phyloP scores from a whole-genome alignment of 53 echinoderm and acorn worm genomes.

The Pentamera pediparva region DNA sequence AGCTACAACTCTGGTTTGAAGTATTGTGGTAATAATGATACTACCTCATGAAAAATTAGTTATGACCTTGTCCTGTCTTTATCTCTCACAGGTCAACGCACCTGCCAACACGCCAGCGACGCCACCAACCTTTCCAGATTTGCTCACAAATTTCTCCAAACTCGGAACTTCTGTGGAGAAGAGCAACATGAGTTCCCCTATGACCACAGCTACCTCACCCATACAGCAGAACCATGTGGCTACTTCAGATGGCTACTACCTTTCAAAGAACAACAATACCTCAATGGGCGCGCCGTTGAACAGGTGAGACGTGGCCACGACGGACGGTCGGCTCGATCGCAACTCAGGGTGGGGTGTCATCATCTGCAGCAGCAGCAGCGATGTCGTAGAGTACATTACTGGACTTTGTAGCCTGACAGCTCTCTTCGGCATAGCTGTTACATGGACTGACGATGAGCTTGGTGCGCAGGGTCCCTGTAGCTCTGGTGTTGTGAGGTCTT shows the following conservation, averaged over 20 bases:
- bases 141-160: slow-evolving; percentile 89
- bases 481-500: no score
- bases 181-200: slow-evolving; percentile 83
- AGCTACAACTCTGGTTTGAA: neutral
- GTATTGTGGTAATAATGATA: neutral
- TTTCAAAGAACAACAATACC: slow-evolving; percentile 63
- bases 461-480: no score
- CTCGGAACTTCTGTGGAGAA: slow-evolving; percentile 69
- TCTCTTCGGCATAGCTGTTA: no score
- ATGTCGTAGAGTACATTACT: no score
- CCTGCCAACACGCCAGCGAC: slow-evolving; percentile 99
- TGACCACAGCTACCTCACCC: slow-evolving; percentile 68
- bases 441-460: no score
- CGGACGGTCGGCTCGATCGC: slow-evolving; percentile 11
- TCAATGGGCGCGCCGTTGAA: slow-evolving; percentile 57
- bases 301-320: slow-evolving; percentile 67
- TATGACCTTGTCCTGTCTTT: neutral
- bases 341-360: slow-evolving; percentile 10
- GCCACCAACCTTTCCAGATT: slow-evolving; percentile 97
- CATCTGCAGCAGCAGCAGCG: no score
- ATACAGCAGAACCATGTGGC: slow-evolving; percentile 55
- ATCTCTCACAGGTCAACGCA: slow-evolving; percentile 66
- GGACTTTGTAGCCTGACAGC: no score
- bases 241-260: slow-evolving; percentile 36
- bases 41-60: neutral